Base-by-base conservation (phyloP, 2,797 vertebrate species). In the Australoheros facetus region DNA sequence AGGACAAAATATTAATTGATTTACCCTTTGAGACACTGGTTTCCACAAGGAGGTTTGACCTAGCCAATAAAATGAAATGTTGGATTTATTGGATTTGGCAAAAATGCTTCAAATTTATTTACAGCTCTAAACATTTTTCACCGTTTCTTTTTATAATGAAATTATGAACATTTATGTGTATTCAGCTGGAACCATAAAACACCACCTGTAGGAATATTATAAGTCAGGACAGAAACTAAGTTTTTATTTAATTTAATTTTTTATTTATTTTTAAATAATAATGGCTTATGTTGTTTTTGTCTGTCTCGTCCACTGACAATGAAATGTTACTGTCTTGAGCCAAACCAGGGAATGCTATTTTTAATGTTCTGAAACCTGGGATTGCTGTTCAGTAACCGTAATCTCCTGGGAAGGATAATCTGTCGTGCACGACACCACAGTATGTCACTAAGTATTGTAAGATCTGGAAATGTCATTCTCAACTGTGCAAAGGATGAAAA, bases 291-390 rank as follows among this genome's bases (percentile, higher is more conserved):
- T 45, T 45, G 60, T 64, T 64, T 64, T 64, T 45, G 60, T 64
- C 60, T 28, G 39, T 45, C 39, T 80, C 81, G 84, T 87, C 66
- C 85, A 77, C 42, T 30, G 60, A 55, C 19, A 72, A 37, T 54
- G 4, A 71, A 71, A 72, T 73, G 23, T 6, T 77, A 9, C 48
- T 73, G 30, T 85, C 37, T 37, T 53, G 45, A 79, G 71, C 11
- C 75, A 83, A 73, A 77, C 34, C 59, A 69, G 66, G 66, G 21
- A 9, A 69, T 30, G 17, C 64, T 77, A 3, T 73, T 45, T 34
- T 21, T 66, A 26, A 39, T 69, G 56, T 37, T 26, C 23, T 16
- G 45, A 51, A 74, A 71, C 30, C 23, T 54, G 21, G 54, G 12
- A 30, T 72, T 56, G 32, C 32, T 55, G 12, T 66, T 13, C 32